Percentiles rank a stretch among this genome's conserved stretches.
phyloP scores from a whole-genome alignment of 2,113 vertebrate genomes.

The Rhagologus leucostigma region DNA sequence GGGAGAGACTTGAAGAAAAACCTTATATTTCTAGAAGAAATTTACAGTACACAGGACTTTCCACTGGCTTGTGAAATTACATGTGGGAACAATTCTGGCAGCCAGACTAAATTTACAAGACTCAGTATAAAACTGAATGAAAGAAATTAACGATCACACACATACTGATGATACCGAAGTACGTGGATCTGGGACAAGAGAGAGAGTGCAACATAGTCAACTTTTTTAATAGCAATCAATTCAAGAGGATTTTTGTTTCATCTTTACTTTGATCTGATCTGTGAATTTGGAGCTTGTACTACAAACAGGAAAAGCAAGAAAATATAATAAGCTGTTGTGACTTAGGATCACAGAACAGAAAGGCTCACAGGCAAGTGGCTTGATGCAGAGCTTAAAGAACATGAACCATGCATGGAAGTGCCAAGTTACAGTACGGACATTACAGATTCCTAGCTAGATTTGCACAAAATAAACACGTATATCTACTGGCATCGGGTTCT shows the following conservation, averaged over 20 bases:
- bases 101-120: not conserved
- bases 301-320: not conserved
- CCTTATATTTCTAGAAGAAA: not conserved
- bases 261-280: not conserved
- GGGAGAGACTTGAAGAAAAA: not conserved
- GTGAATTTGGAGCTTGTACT: not conserved
- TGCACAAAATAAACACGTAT: not conserved
- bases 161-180: not conserved
- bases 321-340: not conserved
- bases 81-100: not conserved
- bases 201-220: not conserved
- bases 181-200: not conserved
- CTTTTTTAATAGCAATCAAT: not conserved
- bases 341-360: not conserved
- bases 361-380: not conserved
- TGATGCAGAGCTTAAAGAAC: not conserved
- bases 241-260: not conserved
- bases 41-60: not conserved
- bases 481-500: not conserved
- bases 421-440: not conserved
- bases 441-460: not conserved
- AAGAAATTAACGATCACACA: not conserved
- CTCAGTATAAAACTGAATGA: not conserved
- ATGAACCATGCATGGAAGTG: constrained; percentile 13
- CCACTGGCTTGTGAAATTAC: not conserved